phyloP scores from a whole-genome alignment of 2,113 vertebrate genomes.

The Chrysemys picta region DNA sequence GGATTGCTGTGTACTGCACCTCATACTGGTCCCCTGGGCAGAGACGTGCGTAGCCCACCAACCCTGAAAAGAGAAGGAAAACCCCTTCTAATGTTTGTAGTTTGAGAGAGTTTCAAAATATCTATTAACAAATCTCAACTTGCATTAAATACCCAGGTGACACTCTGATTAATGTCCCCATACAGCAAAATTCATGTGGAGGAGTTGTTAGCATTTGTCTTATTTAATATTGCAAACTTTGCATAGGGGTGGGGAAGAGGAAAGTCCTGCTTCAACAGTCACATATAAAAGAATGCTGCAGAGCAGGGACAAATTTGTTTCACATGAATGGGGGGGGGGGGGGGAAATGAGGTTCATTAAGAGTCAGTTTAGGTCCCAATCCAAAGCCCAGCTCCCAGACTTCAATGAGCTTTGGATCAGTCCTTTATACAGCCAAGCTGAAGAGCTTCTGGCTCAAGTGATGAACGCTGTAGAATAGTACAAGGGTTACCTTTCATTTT shows the following conservation, averaged over 20 bases:
- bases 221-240: not conserved
- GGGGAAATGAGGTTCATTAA: not conserved
- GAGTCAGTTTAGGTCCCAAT: rapidly evolving
- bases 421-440: not conserved
- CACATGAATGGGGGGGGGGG: not conserved
- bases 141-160: not conserved
- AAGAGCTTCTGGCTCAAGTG: not conserved
- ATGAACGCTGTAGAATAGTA: not conserved
- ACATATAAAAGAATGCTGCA: not conserved
- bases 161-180: not conserved
- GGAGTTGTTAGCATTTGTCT: not conserved
- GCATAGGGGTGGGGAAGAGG: not conserved
- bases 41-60: conserved; percentile 95
- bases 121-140: not conserved
- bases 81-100: not conserved
- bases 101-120: not conserved
- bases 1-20: conserved; percentile 74
- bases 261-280: not conserved
- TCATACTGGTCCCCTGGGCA: conserved; percentile 98
- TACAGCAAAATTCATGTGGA: not conserved
- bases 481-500: conserved; percentile 92
- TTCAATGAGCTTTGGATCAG: not conserved
- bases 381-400: not conserved
- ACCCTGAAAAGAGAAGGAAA: conserved; percentile 81
- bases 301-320: not conserved